These are phyloP conservation scores for Chironomus riparius DNA, from an alignment of 2,888 invertebrate species.

Conservation along the genomic window DNA sequence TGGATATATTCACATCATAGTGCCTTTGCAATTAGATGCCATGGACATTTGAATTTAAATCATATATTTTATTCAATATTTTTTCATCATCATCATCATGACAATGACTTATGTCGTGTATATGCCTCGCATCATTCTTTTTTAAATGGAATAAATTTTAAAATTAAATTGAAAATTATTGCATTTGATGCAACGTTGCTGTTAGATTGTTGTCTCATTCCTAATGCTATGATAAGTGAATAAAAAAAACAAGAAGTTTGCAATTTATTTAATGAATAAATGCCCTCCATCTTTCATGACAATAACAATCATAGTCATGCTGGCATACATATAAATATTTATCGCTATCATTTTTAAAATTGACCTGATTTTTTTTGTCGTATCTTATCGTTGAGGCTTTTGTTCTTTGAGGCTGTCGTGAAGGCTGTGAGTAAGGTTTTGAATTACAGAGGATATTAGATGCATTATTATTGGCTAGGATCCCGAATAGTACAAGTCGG, in stretches of 20 bases:
- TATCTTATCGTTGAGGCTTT: too few relatives aligned
- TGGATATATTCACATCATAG: not conserved
- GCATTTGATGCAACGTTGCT: not conserved
- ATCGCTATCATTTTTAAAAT: too few relatives aligned
- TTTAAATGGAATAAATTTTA: not conserved
- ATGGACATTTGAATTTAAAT: slow-evolving; percentile 11
- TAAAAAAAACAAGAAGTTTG: not conserved
- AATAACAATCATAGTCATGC: too few relatives aligned
- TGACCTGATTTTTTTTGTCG: too few relatives aligned
- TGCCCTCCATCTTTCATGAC: too few relatives aligned
- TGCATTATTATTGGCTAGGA: too few relatives aligned
- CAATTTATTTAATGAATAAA: too few relatives aligned
- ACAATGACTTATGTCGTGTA: not conserved
- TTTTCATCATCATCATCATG: not conserved
- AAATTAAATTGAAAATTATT: slow-evolving; percentile 1
- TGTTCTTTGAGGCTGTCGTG: too few relatives aligned
- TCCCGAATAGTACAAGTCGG: too few relatives aligned
- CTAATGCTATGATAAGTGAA: not conserved
- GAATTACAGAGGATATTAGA: too few relatives aligned
- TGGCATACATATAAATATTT: too few relatives aligned
- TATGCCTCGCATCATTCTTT: not conserved
- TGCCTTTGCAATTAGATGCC: slow-evolving; percentile 8
- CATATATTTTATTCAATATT: not conserved
- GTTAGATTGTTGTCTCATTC: not conserved
- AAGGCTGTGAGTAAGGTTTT: too few relatives aligned